These are phyloP conservation scores for Lacanobia wlatinum DNA, from an alignment of 2,888 invertebrate species.

Conservation along the genomic window DNA sequence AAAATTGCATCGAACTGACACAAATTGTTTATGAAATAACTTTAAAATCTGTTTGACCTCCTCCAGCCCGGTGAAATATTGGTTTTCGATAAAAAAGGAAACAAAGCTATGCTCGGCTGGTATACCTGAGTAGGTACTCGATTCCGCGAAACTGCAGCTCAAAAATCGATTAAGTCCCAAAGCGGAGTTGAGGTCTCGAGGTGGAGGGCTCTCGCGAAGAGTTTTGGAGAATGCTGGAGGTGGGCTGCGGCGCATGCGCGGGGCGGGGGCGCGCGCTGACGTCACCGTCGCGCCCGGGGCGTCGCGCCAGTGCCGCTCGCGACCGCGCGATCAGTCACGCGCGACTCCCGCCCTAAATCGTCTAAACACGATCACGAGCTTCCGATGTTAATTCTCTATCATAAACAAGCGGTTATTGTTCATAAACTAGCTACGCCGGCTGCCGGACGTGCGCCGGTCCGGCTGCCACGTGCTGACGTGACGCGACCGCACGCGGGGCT, in stretches of 20 bases:
- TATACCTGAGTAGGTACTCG: slow-evolving; percentile 82
- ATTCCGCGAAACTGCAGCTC: slow-evolving; percentile 86
- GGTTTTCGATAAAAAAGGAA: slow-evolving; percentile 56
- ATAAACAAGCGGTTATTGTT: slow-evolving; percentile 75
- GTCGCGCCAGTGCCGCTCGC: slow-evolving; percentile 87
- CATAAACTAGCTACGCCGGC: slow-evolving; percentile 59
- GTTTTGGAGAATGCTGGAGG: slow-evolving; percentile 83
- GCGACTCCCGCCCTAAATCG: slow-evolving; percentile 83
- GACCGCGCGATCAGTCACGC: slow-evolving; percentile 87
- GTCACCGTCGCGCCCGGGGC: slow-evolving; percentile 88
- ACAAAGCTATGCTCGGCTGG: slow-evolving; percentile 47
- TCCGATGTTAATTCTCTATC: slow-evolving; percentile 84
- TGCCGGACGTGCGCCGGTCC: slow-evolving; percentile 54
- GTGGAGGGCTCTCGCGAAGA: slow-evolving; percentile 87
- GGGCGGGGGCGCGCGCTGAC: slow-evolving; percentile 85
- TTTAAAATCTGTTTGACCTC: slow-evolving; percentile 41
- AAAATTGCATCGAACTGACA: slow-evolving; percentile 17
- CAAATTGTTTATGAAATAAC: slow-evolving; percentile 32
- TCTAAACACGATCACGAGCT: slow-evolving; percentile 84
- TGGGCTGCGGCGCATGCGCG: slow-evolving; percentile 82
- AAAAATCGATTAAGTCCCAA: slow-evolving; percentile 90
- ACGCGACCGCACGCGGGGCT: slow-evolving; percentile 67
- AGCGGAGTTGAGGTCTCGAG: slow-evolving; percentile 89
- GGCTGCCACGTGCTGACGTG: slow-evolving; percentile 71
- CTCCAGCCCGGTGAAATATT: slow-evolving; percentile 50